phyloP scores from a whole-genome alignment of 2,113 vertebrate species.

The Epinephelus moara region DNA sequence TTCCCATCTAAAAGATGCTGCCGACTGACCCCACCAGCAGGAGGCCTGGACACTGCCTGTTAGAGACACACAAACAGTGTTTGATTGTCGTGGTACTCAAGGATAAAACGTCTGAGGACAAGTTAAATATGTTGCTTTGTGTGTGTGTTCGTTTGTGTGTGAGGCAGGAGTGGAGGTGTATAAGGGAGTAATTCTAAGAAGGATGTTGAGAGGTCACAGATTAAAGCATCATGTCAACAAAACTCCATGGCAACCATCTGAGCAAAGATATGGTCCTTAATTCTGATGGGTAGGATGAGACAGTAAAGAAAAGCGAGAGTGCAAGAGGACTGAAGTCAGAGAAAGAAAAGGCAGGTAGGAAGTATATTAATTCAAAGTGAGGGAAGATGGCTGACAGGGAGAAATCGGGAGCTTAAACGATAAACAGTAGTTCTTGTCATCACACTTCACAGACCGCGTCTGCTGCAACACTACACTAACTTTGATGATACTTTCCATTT shows the following conservation, averaged over 20 bases:
- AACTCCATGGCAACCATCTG: background rate
- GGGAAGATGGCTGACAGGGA: conserved; percentile 32
- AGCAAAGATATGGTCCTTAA: no score
- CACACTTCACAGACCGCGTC: conserved; percentile 33
- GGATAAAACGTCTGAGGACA: background rate
- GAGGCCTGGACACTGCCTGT: background rate
- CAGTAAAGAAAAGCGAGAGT: no score
- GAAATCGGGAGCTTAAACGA: conserved; percentile 17
- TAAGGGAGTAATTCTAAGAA: no score
- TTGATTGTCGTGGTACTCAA: background rate
- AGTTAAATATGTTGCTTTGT: background rate
- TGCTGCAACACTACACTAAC: conserved; percentile 55
- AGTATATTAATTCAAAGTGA: background rate
- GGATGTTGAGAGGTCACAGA: background rate
- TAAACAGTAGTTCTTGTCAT: conserved; percentile 23
- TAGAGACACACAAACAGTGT: background rate
- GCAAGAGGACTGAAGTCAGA: background rate
- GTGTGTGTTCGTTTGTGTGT: no score
- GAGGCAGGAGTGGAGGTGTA: background rate
- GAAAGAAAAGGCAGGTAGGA: background rate
- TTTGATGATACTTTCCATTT: conserved; percentile 65
- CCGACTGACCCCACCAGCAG: background rate
- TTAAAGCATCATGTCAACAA: background rate
- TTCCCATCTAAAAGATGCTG: background rate
- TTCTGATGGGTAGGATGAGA: background rate